Percentiles rank a stretch among this genome's conserved stretches.
Conservation (phyloP, 2,113 vertebrate species). For the Thamnaconus septentrionalis region DNA sequence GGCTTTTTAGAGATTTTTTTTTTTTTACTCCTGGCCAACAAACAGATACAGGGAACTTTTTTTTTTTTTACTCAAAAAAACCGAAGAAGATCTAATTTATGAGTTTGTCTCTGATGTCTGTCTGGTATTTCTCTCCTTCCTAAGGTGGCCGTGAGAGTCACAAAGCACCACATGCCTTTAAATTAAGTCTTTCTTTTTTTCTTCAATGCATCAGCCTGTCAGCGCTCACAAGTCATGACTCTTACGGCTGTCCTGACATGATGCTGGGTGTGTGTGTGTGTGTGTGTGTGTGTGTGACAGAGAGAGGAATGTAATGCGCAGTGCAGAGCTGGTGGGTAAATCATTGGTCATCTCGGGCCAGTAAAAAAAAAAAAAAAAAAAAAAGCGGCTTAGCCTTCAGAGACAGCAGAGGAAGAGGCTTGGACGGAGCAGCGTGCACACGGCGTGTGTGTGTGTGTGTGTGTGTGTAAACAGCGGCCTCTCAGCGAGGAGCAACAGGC, state of each 20-base stretch:
- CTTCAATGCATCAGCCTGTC: neutral
- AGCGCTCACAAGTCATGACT: slow-evolving; percentile 3
- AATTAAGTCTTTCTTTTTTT: too few species aligned
- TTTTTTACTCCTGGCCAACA: too few species aligned
- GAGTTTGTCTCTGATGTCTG: too few species aligned
- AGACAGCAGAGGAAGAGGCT: slow-evolving; percentile 89
- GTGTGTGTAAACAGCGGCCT: slow-evolving; percentile 67
- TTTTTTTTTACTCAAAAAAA: too few species aligned
- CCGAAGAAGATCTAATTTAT: too few species aligned
- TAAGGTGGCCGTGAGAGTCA: too few species aligned
- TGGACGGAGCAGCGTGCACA: slow-evolving; percentile 71
- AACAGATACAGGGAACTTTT: too few species aligned
- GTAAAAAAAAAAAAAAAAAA: slow-evolving; percentile 88
- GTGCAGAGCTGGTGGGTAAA: slow-evolving; percentile 88
- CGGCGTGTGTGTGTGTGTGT: slow-evolving; percentile 41
- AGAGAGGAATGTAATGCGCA: slow-evolving; percentile 25
- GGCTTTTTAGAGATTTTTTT: too few species aligned
- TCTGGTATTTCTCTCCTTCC: too few species aligned
- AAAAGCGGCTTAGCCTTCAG: slow-evolving; percentile 79
- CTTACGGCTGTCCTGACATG: slow-evolving; percentile 1
- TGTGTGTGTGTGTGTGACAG: slow-evolving; percentile 6
- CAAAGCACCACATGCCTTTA: too few species aligned
- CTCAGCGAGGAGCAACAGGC: slow-evolving; percentile 54
- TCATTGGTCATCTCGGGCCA: slow-evolving; percentile 94
- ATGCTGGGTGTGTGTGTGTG: slow-evolving; percentile 9